Evolutionary conservation across 1,140 invertebrate genomes (phyloP), one percentile per base, ranked within the genome.

Genomic region (Pseudoatta argentina): DNA sequence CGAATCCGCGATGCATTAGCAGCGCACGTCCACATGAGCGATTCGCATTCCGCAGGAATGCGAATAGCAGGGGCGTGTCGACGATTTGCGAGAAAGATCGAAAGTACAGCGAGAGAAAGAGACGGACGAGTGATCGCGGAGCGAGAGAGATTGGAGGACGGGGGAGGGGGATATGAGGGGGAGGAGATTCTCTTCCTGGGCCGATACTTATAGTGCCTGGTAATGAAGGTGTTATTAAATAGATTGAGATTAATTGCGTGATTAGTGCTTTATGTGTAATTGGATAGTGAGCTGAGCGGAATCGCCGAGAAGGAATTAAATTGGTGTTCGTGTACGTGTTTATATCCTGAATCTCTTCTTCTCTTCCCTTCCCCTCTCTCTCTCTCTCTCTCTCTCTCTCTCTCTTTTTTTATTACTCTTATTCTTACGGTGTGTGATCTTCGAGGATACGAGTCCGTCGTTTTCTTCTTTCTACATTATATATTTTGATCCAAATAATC

Each of bases 141-240:
- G 57, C 44, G 44, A 83, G 85, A 72, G 24, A 79, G 71, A 63
- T 14, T 57, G 85, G 76, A 53, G 79, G 55, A 34, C n/a, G 53
- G 51, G 12, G n/a, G 64, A 69, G 55, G 64, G 64, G 39, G 53
- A 34, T 61, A 63, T 67, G 61, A 69, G 86, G 71, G 69, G 67
- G 59, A 39, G 27, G 67, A 91, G 89, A 92, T 90, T 91, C 89
- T 88, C 89, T 90, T 89, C 87, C 86, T 69, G 88, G 76, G 86
- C 89, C 75, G 83, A 85, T 89, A 87, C 87, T 86, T 81, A 87
- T 87, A 85, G 91, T 86, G 91, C 88, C 76, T 91, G 87, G 89
- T 94, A 94, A 95, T 95, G 92, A 93, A 94, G 92, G 93, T 93
- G 92, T 95, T 94, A 94, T 94, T 94, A 94, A 94, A 94, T 93